Conservation (phyloP, 2,797 vertebrate genomes). For the Sebastes minor region DNA sequence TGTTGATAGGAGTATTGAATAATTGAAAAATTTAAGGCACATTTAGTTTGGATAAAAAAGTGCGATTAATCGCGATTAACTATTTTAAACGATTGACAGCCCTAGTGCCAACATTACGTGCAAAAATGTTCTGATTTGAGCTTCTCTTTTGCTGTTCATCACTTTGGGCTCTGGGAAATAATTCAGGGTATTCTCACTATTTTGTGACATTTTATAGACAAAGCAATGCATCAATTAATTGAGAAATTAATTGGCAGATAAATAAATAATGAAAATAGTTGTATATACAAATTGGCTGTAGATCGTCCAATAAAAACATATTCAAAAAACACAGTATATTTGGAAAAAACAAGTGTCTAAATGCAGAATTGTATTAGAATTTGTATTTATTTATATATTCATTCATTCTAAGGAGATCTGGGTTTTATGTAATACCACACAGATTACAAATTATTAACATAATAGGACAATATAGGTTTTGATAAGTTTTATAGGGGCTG, state of each 20-base stretch:
- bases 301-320: background rate
- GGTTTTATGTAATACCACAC: background rate
- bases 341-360: background rate
- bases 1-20: too few relatives aligned
- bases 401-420: background rate
- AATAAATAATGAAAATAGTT: background rate
- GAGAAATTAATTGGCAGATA: background rate
- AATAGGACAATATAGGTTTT: background rate
- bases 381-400: background rate
- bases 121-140: background rate
- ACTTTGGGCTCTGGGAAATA: background rate
- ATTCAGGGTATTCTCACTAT: background rate
- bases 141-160: background rate
- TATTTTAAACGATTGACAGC: too few relatives aligned
- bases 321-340: fast-evolving
- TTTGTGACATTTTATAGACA: background rate
- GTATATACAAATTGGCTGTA: background rate
- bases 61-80: too few relatives aligned
- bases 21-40: too few relatives aligned
- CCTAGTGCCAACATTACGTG: background rate
- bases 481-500: slow-evolving; percentile 4
- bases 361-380: background rate
- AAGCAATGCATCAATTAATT: background rate
- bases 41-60: too few relatives aligned
- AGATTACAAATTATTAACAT: background rate